Percentiles rank a stretch among this genome's conserved stretches.
Evolutionary conservation across 1,140 invertebrate species (phyloP).

Genomic region (Trichonephila clavipes): DNA sequence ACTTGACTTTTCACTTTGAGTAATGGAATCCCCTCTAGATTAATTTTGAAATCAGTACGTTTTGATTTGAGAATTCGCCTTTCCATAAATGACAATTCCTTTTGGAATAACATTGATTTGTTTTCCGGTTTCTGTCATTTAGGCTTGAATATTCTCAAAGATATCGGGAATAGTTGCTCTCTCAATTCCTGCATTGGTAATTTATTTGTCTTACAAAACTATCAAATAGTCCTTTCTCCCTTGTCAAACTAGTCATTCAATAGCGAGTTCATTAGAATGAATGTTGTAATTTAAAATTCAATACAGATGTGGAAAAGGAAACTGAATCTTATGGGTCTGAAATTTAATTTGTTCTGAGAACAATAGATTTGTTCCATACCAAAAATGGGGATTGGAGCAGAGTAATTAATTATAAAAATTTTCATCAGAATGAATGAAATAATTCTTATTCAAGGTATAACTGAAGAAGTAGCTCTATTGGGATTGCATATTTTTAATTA

Average conservation of each 20-base stretch:
- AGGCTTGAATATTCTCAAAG: not conserved
- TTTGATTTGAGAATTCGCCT: not conserved
- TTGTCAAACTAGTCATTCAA: not conserved
- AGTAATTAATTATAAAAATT: not conserved
- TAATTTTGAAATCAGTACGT: constrained; percentile 13
- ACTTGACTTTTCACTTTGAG: constrained; percentile 29
- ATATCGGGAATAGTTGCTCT: not conserved
- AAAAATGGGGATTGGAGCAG: not conserved
- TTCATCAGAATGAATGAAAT: not conserved
- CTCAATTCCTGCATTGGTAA: not conserved
- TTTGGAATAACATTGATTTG: not conserved
- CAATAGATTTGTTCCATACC: not conserved
- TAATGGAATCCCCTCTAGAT: constrained; percentile 27
- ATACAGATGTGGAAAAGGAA: not conserved
- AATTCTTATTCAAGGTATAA: too few species aligned
- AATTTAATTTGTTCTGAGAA: not conserved
- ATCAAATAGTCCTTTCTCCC: not conserved
- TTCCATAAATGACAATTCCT: not conserved
- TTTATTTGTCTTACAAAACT: not conserved
- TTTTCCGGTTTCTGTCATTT: not conserved
- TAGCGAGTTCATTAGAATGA: not conserved
- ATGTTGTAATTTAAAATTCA: not conserved
- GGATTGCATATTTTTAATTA: too few species aligned
- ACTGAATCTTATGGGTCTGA: not conserved
- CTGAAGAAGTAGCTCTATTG: too few species aligned